Evolutionary conservation across 2,888 invertebrate genomes (phyloP).

Genomic region (Lobophora halterata): DNA sequence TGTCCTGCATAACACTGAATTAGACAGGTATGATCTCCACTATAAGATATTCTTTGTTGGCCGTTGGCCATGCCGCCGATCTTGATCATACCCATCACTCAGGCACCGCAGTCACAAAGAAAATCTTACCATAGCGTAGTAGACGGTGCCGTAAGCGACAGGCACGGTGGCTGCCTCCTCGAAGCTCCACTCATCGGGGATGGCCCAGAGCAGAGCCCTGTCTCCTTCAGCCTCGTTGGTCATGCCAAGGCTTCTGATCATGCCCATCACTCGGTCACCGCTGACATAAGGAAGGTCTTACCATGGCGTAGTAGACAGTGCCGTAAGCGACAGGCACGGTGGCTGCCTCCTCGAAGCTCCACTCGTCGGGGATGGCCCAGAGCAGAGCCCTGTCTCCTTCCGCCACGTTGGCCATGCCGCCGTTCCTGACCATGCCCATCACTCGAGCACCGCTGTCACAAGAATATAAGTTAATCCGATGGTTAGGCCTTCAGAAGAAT

Average conservation of each 20-base stretch:
- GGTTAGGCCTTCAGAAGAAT: no score
- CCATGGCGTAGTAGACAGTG: conserved; percentile 82
- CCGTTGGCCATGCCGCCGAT: no score
- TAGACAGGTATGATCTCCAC: neutral
- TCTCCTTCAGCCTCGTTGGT: conserved; percentile 82
- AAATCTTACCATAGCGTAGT: conserved; percentile 75
- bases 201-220: conserved; percentile 80
- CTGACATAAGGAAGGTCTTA: conserved; percentile 57
- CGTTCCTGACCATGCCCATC: conserved; percentile 83
- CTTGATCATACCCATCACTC: no score
- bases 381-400: conserved; percentile 75
- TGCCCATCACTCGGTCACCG: conserved; percentile 84
- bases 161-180: conserved; percentile 90
- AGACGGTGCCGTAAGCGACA: conserved; percentile 87
- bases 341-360: conserved; percentile 88
- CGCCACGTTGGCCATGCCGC: conserved; percentile 83
- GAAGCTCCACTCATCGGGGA: conserved; percentile 87
- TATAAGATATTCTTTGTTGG: neutral
- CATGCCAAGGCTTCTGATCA: conserved; percentile 80
- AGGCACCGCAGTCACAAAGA: no score
- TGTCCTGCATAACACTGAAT: neutral
- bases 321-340: conserved; percentile 90
- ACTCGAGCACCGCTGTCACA: conserved; percentile 81
- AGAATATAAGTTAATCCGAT: no score
- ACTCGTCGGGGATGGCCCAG: conserved; percentile 87